phyloP scores from a whole-genome alignment of 2,888 invertebrate species.

The Dexiosoma caninum region DNA sequence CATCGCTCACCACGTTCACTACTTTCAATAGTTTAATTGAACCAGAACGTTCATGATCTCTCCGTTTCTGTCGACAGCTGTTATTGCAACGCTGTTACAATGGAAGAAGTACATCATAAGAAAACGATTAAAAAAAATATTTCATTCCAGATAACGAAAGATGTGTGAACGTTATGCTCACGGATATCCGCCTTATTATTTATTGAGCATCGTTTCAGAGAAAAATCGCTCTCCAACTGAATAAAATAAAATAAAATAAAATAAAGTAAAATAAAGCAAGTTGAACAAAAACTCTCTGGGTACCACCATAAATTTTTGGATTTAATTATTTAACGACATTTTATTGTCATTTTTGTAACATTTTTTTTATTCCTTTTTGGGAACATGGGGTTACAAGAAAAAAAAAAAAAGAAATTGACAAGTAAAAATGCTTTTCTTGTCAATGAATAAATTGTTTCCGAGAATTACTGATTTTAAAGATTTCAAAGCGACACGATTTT shows the following conservation, averaged over 20 bases:
- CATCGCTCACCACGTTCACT: no score
- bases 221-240: not conserved
- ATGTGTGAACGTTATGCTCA: not conserved
- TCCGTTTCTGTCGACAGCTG: no score
- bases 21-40: no score
- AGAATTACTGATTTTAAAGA: constrained; percentile 44
- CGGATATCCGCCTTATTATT: constrained; percentile 48
- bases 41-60: no score
- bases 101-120: no score
- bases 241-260: no score
- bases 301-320: constrained; percentile 24
- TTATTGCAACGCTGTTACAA: no score
- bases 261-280: no score
- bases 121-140: no score
- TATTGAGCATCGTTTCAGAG: not conserved
- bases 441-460: constrained; percentile 52
- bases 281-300: constrained; percentile 29
- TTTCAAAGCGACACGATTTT: constrained; percentile 7
- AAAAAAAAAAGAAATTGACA: constrained; percentile 10
- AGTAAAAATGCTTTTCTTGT: constrained; percentile 36
- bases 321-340: constrained; percentile 52
- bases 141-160: no score
- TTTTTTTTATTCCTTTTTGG: not conserved
- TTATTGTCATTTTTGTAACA: constrained; percentile 52
- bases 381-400: constrained; percentile 10